Conservation (phyloP, 2,113 vertebrate species). For the Brachyhypopomus gauderio region DNA sequence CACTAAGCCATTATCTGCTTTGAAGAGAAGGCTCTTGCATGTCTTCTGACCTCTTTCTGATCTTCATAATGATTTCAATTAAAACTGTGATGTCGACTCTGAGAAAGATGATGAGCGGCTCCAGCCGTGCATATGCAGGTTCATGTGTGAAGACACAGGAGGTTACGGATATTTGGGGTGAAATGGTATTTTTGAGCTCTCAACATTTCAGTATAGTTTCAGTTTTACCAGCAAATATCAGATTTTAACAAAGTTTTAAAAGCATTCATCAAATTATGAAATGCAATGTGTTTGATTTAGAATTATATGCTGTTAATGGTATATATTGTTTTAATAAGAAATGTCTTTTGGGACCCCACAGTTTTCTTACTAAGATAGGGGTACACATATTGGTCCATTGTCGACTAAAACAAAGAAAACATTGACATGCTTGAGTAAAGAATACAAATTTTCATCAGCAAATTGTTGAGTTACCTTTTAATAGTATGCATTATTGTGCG, state of each 20-base stretch:
- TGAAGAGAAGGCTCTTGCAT: slow-evolving; percentile 17
- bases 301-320: background rate
- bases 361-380: background rate
- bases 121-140: background rate
- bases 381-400: slow-evolving; percentile 24
- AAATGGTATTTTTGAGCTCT: background rate
- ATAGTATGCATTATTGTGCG: too few relatives aligned
- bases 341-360: background rate
- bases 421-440: slow-evolving; percentile 34
- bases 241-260: too few relatives aligned
- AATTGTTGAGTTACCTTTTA: slow-evolving; percentile 63
- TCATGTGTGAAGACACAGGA: background rate
- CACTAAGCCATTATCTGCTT: background rate
- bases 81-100: slow-evolving; percentile 8
- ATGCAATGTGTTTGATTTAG: background rate
- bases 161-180: background rate
- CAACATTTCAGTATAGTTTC: background rate
- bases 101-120: background rate
- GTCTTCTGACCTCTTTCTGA: slow-evolving; percentile 4
- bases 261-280: background rate
- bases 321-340: background rate
- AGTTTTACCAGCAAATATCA: background rate
- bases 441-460: slow-evolving; percentile 54
- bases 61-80: slow-evolving; percentile 1
- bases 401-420: slow-evolving; percentile 11